Evolutionary conservation across 2,888 invertebrate genomes (phyloP), one percentile per base, ranked within the genome.

Genomic region (Cephus spinipes): DNA sequence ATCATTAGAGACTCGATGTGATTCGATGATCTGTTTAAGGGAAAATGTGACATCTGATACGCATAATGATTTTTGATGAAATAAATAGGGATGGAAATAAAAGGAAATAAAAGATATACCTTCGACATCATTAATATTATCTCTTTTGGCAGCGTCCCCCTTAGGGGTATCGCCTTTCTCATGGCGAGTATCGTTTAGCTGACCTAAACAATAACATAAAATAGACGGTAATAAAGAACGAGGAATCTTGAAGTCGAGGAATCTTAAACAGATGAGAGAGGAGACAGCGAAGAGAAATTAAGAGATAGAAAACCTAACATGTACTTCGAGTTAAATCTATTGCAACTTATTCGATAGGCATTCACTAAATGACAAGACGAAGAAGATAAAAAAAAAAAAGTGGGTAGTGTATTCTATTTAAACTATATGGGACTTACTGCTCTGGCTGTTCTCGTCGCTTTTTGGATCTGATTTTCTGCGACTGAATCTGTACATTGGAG

Each of bases 381-480:
- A 23, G 55, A 55, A 23, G 23, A 55, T 55, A 30, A 12, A 6
- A 4, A 15, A 40, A 15, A 40, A 55, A 2, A 23, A 6, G 12
- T 35, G 23, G 55, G 15, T 40, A 15, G 4, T 15, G 40, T 40
- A 40, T 15, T 15, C 15, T 40, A 40, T 40, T 40, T 40, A 15
- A 40, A 40, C 40, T 40, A 55, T 55, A 55, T 23, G 23, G 55
- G 73, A 87, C 90, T 89, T 86, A 90, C 90, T 90, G 82, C 85
- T 90, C 80, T 89, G 90, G 82, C 87, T 88, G 82, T 88, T 89
- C 75, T 91, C 90, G 74, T 89, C 90, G 73, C 88, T 90, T 77
- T 89, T 90, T 31, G 84, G 77, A 80, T 91, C 90, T 23, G 88
- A 89, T 84, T 89, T 90, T 75, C 88, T 85, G 74, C 90, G 88